Evolutionary conservation across 1,140 invertebrate genomes (phyloP).

Genomic region (Atopsyche davidsoni): DNA sequence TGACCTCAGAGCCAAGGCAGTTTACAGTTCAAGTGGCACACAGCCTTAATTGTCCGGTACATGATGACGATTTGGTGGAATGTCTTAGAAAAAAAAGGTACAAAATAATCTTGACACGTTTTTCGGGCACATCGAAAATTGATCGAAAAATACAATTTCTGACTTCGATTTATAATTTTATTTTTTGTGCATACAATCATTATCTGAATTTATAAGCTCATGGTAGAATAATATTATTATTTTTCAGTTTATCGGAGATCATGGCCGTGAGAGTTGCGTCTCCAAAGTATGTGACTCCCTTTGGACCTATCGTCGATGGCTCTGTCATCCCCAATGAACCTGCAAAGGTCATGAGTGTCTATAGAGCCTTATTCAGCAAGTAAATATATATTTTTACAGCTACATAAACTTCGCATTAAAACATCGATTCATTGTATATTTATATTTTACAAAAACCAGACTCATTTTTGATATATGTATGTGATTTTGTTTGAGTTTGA

Average conservation of each 20-base stretch:
- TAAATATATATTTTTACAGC: conserved; percentile 37
- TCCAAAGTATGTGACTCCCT: conserved; percentile 61
- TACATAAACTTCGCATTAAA: not conserved
- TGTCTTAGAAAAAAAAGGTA: conserved; percentile 59
- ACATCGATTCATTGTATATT: too few species aligned
- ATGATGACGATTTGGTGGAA: conserved; percentile 47
- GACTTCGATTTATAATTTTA: too few species aligned
- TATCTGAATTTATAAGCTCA: conserved; percentile 5
- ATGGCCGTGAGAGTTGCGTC: conserved; percentile 59
- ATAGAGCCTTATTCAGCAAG: conserved; percentile 67
- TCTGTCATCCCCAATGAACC: conserved; percentile 76
- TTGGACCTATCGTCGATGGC: conserved; percentile 79
- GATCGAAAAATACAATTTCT: not conserved
- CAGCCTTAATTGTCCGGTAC: conserved; percentile 68
- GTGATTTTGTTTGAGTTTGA: too few species aligned
- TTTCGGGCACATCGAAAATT: too few species aligned
- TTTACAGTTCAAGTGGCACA: conserved; percentile 76
- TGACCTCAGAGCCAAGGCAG: conserved; percentile 72
- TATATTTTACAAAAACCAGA: too few species aligned
- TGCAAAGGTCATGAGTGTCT: conserved; percentile 62
- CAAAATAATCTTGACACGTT: conserved; percentile 23
- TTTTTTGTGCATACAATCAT: not conserved
- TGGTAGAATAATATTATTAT: too few species aligned
- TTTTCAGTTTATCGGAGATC: conserved; percentile 60
- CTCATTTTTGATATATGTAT: not conserved